Conservation (phyloP, 2,888 invertebrate species). For the Alloplasta piceator region DNA sequence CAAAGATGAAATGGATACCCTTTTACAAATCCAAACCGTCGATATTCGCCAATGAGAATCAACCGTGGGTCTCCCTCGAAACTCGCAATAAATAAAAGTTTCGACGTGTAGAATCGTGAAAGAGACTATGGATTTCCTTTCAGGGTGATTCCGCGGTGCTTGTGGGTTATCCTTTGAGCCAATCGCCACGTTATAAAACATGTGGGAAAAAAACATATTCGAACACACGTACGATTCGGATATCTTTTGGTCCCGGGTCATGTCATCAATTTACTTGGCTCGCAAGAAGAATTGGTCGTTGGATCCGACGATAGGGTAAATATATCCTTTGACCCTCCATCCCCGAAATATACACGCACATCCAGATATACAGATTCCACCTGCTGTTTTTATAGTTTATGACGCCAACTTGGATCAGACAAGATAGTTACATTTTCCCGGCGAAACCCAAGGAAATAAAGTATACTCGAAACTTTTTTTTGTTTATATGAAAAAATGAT, state of each 20-base stretch:
- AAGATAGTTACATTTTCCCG: not conserved
- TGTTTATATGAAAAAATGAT: too few relatives aligned
- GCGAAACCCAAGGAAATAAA: not conserved
- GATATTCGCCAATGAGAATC: too few relatives aligned
- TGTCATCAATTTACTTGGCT: slow-evolving; percentile 47
- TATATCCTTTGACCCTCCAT: slow-evolving; percentile 22
- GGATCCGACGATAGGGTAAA: slow-evolving; percentile 36
- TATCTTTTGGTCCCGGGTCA: not conserved
- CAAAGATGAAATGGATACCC: too few relatives aligned
- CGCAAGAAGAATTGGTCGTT: slow-evolving; percentile 43
- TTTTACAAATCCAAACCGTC: too few relatives aligned
- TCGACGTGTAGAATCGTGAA: slow-evolving; percentile 11
- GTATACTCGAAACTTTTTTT: too few relatives aligned
- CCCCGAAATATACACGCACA: not conserved
- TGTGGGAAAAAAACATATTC: not conserved
- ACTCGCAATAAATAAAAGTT: too few relatives aligned
- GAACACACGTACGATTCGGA: not conserved
- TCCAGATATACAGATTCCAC: not conserved
- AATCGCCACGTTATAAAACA: slow-evolving; percentile 22
- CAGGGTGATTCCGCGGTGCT: slow-evolving; percentile 10
- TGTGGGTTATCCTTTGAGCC: not conserved
- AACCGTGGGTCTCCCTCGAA: not conserved
- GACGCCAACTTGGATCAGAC: not conserved
- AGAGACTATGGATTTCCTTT: slow-evolving; percentile 1
- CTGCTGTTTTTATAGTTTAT: not conserved